A percentile compares a stretch with the other conserved stretches of the same genome.
Conservation (phyloP, 2,888 invertebrate genomes). For the Drosophila sordidapex region DNA sequence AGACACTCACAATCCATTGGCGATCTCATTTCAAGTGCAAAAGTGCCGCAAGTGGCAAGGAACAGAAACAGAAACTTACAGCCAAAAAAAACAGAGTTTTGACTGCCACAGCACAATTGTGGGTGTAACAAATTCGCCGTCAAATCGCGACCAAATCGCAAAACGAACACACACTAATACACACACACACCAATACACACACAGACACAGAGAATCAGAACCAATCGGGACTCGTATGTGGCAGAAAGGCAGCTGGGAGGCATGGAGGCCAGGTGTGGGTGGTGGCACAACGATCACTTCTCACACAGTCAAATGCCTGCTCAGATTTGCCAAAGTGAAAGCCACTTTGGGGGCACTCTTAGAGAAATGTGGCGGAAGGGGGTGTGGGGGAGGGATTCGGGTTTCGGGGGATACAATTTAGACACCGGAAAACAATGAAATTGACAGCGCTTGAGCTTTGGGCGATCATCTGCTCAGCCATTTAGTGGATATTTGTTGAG, state of each 20-base stretch:
- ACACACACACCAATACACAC: slow-evolving; percentile 8
- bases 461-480: slow-evolving; percentile 74
- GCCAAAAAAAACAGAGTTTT: slow-evolving; percentile 32
- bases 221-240: slow-evolving; percentile 59
- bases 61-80: slow-evolving; percentile 18
- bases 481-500: slow-evolving; percentile 67
- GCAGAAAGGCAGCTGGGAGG: slow-evolving; percentile 29
- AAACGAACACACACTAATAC: slow-evolving; percentile 55
- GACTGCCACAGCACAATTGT: slow-evolving; percentile 77
- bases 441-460: slow-evolving; percentile 80
- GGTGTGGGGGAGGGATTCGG: background rate
- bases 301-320: slow-evolving; percentile 36
- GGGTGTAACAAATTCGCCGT: slow-evolving; percentile 81
- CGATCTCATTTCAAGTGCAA: slow-evolving; percentile 82
- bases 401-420: slow-evolving; percentile 80
- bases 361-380: background rate
- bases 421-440: slow-evolving; percentile 85
- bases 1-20: slow-evolving; percentile 59
- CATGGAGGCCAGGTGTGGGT: slow-evolving; percentile 2
- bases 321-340: slow-evolving; percentile 68
- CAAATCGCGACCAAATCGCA: slow-evolving; percentile 61
- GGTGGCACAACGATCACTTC: slow-evolving; percentile 34
- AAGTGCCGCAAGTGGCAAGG: slow-evolving; percentile 78
- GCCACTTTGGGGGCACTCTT: slow-evolving; percentile 23
- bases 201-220: slow-evolving; percentile 17